A percentile compares a stretch with the other conserved stretches of the same genome.
These are phyloP conservation scores for Vannuccia rotundouncinata DNA, from an alignment of 2,888 invertebrate genomes.

Conservation along the genomic window DNA sequence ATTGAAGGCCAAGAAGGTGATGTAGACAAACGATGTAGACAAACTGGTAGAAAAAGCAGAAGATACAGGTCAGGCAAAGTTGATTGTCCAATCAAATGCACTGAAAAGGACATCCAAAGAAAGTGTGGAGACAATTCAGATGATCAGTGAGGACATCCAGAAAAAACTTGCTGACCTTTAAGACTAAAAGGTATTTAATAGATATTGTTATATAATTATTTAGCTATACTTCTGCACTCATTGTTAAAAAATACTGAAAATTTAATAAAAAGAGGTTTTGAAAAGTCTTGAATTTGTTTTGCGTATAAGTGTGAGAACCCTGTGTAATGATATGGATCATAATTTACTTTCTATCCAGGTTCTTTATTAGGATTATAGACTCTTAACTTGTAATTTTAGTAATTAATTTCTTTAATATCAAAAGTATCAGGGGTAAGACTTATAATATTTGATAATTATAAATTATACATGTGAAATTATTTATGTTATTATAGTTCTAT, in stretches of 20 bases:
- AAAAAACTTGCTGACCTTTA: slow-evolving; percentile 13
- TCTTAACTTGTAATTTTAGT: no score
- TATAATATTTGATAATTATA: no score
- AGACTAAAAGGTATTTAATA: neutral
- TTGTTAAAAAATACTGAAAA: neutral
- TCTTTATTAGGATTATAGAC: no score
- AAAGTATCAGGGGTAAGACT: no score
- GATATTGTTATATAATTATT: neutral
- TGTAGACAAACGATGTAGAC: neutral
- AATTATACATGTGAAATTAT: no score
- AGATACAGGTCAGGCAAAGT: neutral
- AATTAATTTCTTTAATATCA: no score
- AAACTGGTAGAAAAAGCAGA: neutral
- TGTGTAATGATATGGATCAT: no score
- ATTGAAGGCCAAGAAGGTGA: neutral
- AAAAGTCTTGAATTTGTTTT: neutral
- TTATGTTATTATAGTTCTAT: no score
- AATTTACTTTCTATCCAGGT: no score
- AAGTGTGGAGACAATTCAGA: neutral
- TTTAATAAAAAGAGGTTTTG: neutral
- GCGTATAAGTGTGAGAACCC: neutral
- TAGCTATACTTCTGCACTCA: no score
- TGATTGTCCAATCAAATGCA: slow-evolving; percentile 16
- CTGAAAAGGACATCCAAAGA: neutral
- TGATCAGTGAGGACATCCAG: slow-evolving; percentile 16